Evolutionary conservation across 2,797 vertebrate species (phyloP), one percentile per base, ranked within the genome.

Genomic region (Gymnocypris eckloni): DNA sequence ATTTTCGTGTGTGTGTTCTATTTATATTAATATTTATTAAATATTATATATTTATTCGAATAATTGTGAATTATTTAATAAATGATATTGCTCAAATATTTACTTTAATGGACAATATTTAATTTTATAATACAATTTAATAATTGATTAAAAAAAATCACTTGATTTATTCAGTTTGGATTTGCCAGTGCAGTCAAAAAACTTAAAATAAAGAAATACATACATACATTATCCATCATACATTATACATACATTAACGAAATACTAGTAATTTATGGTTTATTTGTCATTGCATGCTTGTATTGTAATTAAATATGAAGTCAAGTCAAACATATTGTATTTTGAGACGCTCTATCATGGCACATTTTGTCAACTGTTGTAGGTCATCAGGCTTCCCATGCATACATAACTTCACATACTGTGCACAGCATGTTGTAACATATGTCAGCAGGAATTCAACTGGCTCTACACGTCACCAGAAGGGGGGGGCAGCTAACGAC

Each of bases 301-400:
- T 25, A 6, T 41, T 18, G 7, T 39, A 7, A 1, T 61, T 59
- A 25, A 54, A 43, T 71, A n/a, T 7, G 18, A 20, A n/a, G 48
- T 70, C 20, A 52, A 41, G 2, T 37, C 4, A 16, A 70, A 37
- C 77, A 64, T 70, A 82, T 61, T 73, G 8, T 43, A 13, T 81
- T 72, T 4, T 28, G 37, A 6, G 45, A 28, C 4, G 11, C 39
- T 25, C 6, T 41, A 28, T 70, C 22, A 6, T 28, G n/a, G 9
- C 25, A 61, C 11, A 45, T 82, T 45, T 48, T 15, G n/a, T 45
- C 70, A 50, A 66, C 76, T 50, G 25, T 66, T 83, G 28, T 66
- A 39, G 28, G 69, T 75, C 12, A 66, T 37, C 2, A 4, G 28
- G 33, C 41, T n/a, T 33, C 18, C 37, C 22, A 43, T 28, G 22